These are phyloP conservation scores for Lagorchestes hirsutus DNA, from an alignment of 2,797 vertebrate genomes.

Conservation along the genomic window DNA sequence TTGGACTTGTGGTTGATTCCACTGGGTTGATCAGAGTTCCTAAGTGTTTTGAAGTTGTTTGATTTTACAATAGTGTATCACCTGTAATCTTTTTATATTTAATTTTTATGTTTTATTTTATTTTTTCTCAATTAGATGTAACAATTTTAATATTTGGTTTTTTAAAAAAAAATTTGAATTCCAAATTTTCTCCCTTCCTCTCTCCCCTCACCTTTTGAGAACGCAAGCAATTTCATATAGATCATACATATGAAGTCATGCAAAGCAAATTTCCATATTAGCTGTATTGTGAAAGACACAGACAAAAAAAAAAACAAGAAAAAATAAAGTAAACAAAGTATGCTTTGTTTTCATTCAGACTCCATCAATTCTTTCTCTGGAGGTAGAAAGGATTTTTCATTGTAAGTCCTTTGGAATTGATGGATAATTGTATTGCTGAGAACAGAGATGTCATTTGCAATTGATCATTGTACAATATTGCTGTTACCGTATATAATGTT, in stretches of 20 bases:
- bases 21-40: not conserved
- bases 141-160: not conserved
- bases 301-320: not conserved
- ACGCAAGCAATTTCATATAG: not conserved
- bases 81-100: not conserved
- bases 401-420: not conserved
- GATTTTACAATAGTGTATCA: not conserved
- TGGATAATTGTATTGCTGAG: not conserved
- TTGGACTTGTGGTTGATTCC: not conserved
- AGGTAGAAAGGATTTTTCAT: not conserved
- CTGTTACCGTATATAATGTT: not conserved
- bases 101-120: not conserved
- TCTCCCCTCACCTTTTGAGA: not conserved
- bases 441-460: not conserved
- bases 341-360: not conserved
- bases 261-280: not conserved
- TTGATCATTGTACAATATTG: not conserved
- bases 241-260: not conserved
- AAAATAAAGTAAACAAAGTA: not conserved
- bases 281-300: not conserved
- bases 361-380: not conserved
- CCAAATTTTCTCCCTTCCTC: not conserved
- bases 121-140: not conserved
- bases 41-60: not conserved
- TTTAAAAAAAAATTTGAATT: not conserved